These are phyloP conservation scores for Leptarthrus brevirostris DNA, from an alignment of 2,888 invertebrate species.

Conservation along the genomic window DNA sequence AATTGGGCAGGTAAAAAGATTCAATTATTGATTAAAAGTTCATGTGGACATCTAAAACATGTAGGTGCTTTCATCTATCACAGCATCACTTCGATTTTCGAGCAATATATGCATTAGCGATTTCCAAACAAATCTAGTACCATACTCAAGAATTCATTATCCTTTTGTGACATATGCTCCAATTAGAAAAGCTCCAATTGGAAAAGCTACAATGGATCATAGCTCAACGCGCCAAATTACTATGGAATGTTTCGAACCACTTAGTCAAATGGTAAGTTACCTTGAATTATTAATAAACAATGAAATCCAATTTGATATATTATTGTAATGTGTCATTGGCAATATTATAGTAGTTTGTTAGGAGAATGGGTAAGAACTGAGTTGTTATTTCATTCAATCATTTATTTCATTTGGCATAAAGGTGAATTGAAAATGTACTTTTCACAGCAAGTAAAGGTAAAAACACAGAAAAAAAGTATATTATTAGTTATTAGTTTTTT, in stretches of 20 bases:
- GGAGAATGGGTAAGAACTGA: too few relatives aligned
- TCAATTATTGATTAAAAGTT: conserved; percentile 13
- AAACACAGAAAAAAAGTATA: too few relatives aligned
- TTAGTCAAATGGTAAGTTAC: conserved; percentile 74
- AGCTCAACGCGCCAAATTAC: conserved; percentile 78
- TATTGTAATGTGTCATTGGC: too few relatives aligned
- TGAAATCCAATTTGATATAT: background rate
- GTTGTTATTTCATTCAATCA: too few relatives aligned
- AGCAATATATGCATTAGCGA: conserved; percentile 77
- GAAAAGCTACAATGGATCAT: conserved; percentile 65
- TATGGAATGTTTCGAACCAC: conserved; percentile 83
- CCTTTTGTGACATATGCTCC: conserved; percentile 83
- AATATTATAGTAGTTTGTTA: too few relatives aligned
- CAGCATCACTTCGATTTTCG: conserved; percentile 77
- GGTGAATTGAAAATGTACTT: too few relatives aligned
- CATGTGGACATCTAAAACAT: background rate
- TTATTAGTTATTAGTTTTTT: too few relatives aligned
- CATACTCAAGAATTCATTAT: conserved; percentile 89
- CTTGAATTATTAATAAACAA: too few relatives aligned
- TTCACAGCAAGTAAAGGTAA: too few relatives aligned
- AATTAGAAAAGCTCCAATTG: background rate
- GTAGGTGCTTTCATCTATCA: conserved; percentile 75
- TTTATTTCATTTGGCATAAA: too few relatives aligned
- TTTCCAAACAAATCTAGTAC: conserved; percentile 84
- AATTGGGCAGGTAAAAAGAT: conserved; percentile 64